Evolutionary conservation across 2,888 invertebrate species (phyloP).

Genomic region (Ditylenchus weischeri): DNA sequence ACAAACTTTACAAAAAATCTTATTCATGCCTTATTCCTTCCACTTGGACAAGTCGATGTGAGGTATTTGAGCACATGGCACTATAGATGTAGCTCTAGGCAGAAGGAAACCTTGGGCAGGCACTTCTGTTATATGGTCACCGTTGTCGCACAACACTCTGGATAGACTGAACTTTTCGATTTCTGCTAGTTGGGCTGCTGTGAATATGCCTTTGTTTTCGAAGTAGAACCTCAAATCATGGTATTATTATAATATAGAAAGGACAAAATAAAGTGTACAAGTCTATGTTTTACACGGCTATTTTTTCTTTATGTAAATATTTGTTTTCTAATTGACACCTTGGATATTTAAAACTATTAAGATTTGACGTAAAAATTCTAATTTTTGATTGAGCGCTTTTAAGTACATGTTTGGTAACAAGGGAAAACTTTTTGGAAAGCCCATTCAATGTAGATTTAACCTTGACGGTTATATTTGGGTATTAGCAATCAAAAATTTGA

Average conservation of each 20-base stretch:
- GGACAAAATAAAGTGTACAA: no score
- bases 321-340: no score
- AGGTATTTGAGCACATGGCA: constrained; percentile 31
- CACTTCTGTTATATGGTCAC: constrained; percentile 63
- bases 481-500: no score
- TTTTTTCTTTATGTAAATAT: no score
- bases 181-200: constrained; percentile 70
- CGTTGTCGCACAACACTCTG: constrained; percentile 81
- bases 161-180: constrained; percentile 82
- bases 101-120: constrained; percentile 47
- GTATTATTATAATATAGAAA: constrained; percentile 3
- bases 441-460: no score
- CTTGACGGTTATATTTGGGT: no score
- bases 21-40: constrained; percentile 28
- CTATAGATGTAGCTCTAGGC: constrained; percentile 23
- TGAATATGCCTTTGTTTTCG: constrained; percentile 60
- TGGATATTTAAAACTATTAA: constrained; percentile 5
- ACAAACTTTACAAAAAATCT: background rate
- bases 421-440: no score
- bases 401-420: no score
- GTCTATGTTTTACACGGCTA: no score
- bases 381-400: no score
- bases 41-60: constrained; percentile 42
- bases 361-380: background rate
- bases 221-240: constrained; percentile 62